Evolutionary conservation across 2,113 vertebrate species (phyloP).

Genomic region (Tursiops truncatus): DNA sequence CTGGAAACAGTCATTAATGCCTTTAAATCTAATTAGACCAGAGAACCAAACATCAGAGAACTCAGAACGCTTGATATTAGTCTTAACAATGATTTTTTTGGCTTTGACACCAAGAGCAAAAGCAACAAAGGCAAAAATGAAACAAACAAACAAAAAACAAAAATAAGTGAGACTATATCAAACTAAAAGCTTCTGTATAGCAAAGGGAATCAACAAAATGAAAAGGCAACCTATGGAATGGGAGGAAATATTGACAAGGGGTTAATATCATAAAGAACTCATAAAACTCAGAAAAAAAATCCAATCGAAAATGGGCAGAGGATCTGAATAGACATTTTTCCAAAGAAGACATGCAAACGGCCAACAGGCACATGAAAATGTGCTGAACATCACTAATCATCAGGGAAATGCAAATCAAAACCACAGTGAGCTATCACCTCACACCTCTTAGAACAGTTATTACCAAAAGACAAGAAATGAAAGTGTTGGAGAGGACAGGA

Average conservation of each 20-base stretch:
- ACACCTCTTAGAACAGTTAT: not conserved
- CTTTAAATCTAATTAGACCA: not conserved
- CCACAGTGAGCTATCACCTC: no score
- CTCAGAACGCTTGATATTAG: not conserved
- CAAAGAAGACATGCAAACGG: not conserved
- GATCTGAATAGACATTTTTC: not conserved
- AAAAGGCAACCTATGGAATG: not conserved
- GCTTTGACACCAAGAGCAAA: not conserved
- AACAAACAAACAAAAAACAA: not conserved
- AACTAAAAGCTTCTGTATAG: not conserved
- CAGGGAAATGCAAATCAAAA: not conserved
- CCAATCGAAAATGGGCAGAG: not conserved
- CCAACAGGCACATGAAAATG: not conserved
- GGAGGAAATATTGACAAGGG: not conserved
- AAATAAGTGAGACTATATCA: not conserved
- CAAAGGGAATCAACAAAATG: not conserved
- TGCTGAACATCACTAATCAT: not conserved
- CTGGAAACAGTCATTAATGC: not conserved
- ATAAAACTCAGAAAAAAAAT: not conserved
- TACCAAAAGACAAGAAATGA: not conserved
- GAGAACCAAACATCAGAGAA: not conserved
- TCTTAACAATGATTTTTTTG: not conserved
- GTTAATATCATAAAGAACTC: not conserved
- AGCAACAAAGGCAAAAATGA: not conserved
- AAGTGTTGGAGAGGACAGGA: not conserved